phyloP scores from a whole-genome alignment of 2,888 invertebrate genomes.

The Torymus auratus region DNA sequence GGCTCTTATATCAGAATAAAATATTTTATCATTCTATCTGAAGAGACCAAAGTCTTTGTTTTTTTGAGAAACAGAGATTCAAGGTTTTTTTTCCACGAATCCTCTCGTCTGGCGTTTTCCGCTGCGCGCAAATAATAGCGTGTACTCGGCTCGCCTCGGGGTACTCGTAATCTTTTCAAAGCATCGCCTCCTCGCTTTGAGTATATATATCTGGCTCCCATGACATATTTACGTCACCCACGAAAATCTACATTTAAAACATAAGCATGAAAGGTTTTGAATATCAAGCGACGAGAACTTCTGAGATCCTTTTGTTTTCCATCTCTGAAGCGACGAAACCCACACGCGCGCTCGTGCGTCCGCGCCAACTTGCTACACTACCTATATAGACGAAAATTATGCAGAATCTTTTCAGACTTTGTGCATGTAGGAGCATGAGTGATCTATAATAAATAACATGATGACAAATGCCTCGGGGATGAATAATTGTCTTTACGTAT shows the following conservation, averaged over 20 bases:
- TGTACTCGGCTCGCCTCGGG: not conserved
- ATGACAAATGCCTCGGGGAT: too few relatives aligned
- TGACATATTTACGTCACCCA: slow-evolving; percentile 6
- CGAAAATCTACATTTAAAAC: slow-evolving; percentile 15
- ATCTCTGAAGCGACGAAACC: not conserved
- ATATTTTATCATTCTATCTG: too few relatives aligned
- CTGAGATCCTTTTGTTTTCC: not conserved
- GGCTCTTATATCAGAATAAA: too few relatives aligned
- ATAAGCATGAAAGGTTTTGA: not conserved
- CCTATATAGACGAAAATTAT: not conserved
- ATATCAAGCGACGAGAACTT: not conserved
- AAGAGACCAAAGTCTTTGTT: too few relatives aligned
- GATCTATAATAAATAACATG: too few relatives aligned
- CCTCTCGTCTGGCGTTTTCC: not conserved
- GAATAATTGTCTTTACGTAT: too few relatives aligned
- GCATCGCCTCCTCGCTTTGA: not conserved
- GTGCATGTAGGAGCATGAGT: too few relatives aligned
- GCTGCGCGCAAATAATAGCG: not conserved
- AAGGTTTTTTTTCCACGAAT: too few relatives aligned
- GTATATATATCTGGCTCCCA: not conserved
- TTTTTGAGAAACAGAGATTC: too few relatives aligned
- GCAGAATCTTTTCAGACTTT: not conserved
- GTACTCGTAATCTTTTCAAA: slow-evolving; percentile 19
- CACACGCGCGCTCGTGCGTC: too few relatives aligned
- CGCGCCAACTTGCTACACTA: not conserved